phyloP scores from a whole-genome alignment of 2,888 invertebrate species.

The Oscheius sp. region DNA sequence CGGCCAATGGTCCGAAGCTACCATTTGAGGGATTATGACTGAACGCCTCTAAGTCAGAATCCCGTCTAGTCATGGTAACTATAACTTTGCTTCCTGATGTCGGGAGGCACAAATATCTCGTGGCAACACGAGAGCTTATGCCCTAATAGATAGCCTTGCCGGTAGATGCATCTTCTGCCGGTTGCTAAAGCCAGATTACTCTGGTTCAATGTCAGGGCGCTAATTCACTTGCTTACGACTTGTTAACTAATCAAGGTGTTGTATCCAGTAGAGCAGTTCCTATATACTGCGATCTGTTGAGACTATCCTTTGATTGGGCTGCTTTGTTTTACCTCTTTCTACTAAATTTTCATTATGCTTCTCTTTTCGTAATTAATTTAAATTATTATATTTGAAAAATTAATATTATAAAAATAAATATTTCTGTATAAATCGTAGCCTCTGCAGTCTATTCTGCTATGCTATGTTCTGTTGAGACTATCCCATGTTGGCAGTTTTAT shows the following conservation, averaged over 20 bases:
- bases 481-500: too few species aligned
- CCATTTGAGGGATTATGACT: constrained; percentile 77
- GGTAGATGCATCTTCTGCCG: constrained; percentile 17
- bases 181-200: constrained; percentile 43
- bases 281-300: constrained; percentile 77
- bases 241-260: constrained; percentile 77
- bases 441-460: too few species aligned
- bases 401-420: too few species aligned
- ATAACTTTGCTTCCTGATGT: constrained; percentile 42
- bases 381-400: too few species aligned
- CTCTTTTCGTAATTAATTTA: too few species aligned
- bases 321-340: too few species aligned
- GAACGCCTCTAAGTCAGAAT: constrained; percentile 76
- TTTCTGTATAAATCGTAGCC: too few species aligned
- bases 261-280: constrained; percentile 76
- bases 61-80: constrained; percentile 74
- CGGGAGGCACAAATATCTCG: constrained; percentile 37
- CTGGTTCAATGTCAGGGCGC: constrained; percentile 74
- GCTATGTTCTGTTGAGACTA: too few species aligned
- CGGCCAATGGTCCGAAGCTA: constrained; percentile 79
- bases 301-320: constrained; percentile 73
- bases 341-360: too few species aligned
- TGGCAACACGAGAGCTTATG: constrained; percentile 33
- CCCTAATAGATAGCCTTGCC: constrained; percentile 39
- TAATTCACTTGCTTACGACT: constrained; percentile 78